Evolutionary conservation across 2,797 vertebrate species (phyloP), one percentile per base, ranked within the genome.

Genomic region (Allobates femoralis): DNA sequence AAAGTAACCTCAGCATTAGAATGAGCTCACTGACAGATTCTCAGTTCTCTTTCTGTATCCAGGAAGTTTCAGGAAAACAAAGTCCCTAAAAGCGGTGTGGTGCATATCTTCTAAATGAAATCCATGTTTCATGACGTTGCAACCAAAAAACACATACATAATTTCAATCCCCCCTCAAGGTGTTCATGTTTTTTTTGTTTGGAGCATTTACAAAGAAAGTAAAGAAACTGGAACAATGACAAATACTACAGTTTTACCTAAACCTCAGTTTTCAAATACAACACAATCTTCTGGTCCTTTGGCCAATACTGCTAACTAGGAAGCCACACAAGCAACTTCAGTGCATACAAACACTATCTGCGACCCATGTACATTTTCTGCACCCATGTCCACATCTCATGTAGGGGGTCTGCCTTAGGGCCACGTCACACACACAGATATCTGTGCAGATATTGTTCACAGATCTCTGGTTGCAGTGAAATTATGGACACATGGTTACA

Each of bases 221-320:
- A 14, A n/a, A 58, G 32, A 12, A 28, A 11, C 53, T 41, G 28
- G n/a, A 81, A 28, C 26, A 66, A 10, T 66, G 37, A 19, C 30
- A 37, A 46, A 73, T 58, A 30, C 26, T 41, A 55, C 10, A 67
- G 56, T 18, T 21, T 69, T 73, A 73, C 62, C 18, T 23, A 46
- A 46, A n/a, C 37, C 46, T 16, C 5, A 0, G 51, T 55, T 75
- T 78, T 56, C 28, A 60, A 37, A 12, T n/a, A 14, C 11, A 56
- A 79, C 51, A 78, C 30, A 58, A 79, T 56, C 28, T n/a, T 37
- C 53, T 15, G 32, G 30, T 79, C 32, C 53, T 79, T 56, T 79
- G 76, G 71, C 37, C 41, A 74, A 74, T 74, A 74, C 37, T 74
- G 41, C 28, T 15, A 37, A 30, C 19, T n/a, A 15, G 32, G 55